Evolutionary conservation across 2,113 vertebrate species (phyloP).

Genomic region (Prietella phreatophila): DNA sequence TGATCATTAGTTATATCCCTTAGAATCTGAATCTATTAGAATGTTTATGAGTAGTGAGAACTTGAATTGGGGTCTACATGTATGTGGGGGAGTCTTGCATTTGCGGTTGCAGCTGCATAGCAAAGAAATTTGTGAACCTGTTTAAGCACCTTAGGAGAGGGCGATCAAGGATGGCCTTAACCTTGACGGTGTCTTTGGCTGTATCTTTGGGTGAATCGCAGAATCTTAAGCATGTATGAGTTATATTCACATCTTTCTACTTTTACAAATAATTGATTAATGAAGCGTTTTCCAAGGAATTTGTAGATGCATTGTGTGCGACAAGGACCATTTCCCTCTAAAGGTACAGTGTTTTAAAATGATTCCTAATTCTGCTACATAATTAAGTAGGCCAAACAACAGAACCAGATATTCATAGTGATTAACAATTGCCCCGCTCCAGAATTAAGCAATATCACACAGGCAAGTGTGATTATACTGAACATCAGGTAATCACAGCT

Average conservation of each 20-base stretch:
- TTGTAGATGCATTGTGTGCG: neutral
- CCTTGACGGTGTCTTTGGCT: neutral
- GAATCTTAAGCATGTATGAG: neutral
- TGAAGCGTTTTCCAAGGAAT: neutral
- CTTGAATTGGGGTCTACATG: neutral
- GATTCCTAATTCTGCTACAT: neutral
- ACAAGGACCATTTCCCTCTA: neutral
- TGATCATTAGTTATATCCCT: neutral
- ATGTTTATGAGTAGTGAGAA: neutral
- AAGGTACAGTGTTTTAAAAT: neutral
- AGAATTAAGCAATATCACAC: neutral
- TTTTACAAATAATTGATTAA: neutral
- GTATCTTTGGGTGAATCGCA: neutral
- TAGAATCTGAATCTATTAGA: neutral
- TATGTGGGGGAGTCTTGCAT: neutral
- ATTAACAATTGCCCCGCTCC: neutral
- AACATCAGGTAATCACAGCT: neutral
- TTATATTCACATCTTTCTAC: neutral
- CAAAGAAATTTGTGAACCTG: neutral
- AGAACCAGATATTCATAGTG: neutral
- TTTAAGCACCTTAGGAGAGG: neutral
- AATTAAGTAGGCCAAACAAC: neutral
- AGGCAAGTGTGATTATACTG: neutral
- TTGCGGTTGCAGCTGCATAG: neutral
- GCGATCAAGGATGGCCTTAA: neutral